A percentile compares a stretch with the other conserved stretches of the same genome.
phyloP scores from a whole-genome alignment of 2,797 vertebrate species.

The Cichlasoma orientale region DNA sequence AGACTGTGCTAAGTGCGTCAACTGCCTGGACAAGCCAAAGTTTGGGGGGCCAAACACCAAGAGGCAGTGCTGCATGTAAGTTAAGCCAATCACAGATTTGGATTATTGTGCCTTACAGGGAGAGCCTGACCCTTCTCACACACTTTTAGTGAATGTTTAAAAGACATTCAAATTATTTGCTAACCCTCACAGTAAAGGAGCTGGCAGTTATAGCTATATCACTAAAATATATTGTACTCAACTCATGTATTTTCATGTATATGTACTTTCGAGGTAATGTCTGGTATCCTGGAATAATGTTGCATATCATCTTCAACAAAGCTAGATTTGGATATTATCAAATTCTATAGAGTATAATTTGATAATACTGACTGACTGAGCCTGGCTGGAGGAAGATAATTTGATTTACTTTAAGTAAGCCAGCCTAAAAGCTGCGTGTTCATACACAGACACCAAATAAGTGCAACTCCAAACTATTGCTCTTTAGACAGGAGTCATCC shows the following conservation, averaged over 20 bases:
- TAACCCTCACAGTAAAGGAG: not conserved
- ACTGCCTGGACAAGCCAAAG: constrained; percentile 94
- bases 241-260: not conserved
- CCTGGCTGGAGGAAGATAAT: not conserved
- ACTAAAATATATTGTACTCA: not conserved
- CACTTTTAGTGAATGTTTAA: not conserved
- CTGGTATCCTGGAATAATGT: not conserved
- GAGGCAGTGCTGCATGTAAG: constrained; percentile 94
- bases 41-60: constrained; percentile 95
- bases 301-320: not conserved
- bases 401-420: not conserved
- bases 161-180: not conserved
- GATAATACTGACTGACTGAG: not conserved
- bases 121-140: not conserved
- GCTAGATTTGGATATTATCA: not conserved
- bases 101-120: not conserved
- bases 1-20: constrained; percentile 88
- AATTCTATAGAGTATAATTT: not conserved
- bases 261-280: not conserved
- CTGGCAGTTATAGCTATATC: not conserved
- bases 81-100: constrained; percentile 28
- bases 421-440: not conserved
- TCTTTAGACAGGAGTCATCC: not conserved
- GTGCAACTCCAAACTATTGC: not conserved
- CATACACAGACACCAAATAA: not conserved